phyloP scores from a whole-genome alignment of 2,888 invertebrate species.

The Drosophila lacicola region DNA sequence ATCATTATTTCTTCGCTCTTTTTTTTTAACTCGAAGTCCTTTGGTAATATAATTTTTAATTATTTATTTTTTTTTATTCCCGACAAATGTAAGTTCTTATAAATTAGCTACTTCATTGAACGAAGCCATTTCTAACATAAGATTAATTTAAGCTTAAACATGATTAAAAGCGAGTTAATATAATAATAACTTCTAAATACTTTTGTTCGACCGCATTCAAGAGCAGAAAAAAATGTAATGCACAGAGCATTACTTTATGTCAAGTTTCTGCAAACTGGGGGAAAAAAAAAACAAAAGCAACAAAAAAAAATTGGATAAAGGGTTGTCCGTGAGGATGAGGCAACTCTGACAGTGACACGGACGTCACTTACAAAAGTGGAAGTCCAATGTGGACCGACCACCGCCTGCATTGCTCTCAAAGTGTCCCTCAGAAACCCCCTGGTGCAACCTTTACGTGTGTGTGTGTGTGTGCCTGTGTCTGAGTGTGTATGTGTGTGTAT shows the following conservation, averaged over 20 bases:
- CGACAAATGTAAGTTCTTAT: neutral
- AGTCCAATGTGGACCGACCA: conserved; percentile 40
- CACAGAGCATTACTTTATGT: conserved; percentile 33
- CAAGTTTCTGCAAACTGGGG: conserved; percentile 29
- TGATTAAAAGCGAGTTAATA: conserved; percentile 7
- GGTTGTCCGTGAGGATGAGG: conserved; percentile 38
- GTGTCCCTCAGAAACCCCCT: conserved; percentile 38
- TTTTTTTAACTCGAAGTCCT: too few relatives aligned
- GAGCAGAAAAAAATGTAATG: conserved; percentile 22
- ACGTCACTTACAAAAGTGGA: conserved; percentile 78
- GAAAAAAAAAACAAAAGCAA: conserved; percentile 18
- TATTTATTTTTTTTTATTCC: neutral
- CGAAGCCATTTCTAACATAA: too few relatives aligned
- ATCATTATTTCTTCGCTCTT: too few relatives aligned
- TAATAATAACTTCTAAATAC: conserved; percentile 20
- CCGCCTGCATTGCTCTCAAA: conserved; percentile 46
- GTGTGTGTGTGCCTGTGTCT: conserved; percentile 39
- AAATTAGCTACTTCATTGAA: neutral
- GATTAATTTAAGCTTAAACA: neutral
- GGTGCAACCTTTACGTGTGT: conserved; percentile 49
- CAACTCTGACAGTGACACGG: conserved; percentile 74
- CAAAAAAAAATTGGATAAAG: conserved; percentile 19
- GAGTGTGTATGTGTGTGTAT: conserved; percentile 41
- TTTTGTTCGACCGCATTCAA: conserved; percentile 2
- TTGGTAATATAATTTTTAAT: neutral